phyloP scores from a whole-genome alignment of 2,888 invertebrate species.

The Nomada fucata region DNA sequence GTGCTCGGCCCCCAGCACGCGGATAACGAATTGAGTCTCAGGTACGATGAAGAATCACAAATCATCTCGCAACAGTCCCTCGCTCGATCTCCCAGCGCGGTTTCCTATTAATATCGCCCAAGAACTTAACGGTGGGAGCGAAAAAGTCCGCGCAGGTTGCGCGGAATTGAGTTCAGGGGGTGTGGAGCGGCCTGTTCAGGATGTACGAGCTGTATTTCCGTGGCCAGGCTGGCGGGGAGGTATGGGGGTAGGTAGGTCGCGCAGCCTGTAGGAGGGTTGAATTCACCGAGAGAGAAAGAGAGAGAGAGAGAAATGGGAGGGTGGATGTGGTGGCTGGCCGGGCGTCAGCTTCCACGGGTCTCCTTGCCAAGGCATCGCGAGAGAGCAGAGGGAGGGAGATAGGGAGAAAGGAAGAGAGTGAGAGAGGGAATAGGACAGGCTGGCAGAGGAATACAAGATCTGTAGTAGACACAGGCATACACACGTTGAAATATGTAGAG shows the following conservation, averaged over 20 bases:
- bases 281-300: conserved; percentile 22
- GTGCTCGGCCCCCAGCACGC: no score
- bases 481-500: conserved; percentile 58
- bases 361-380: conserved; percentile 61
- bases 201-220: conserved; percentile 69
- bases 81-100: conserved; percentile 29
- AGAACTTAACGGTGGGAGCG: conserved; percentile 70
- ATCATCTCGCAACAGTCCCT: conserved; percentile 48
- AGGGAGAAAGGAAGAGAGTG: neutral
- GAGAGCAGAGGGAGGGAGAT: conserved; percentile 1
- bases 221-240: conserved; percentile 39
- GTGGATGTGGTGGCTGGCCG: conserved; percentile 67
- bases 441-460: conserved; percentile 20
- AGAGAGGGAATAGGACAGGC: conserved; percentile 5
- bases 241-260: conserved; percentile 51
- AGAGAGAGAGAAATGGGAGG: conserved; percentile 40
- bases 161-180: conserved; percentile 63
- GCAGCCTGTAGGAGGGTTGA: conserved; percentile 47
- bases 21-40: neutral
- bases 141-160: conserved; percentile 69
- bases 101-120: conserved; percentile 66
- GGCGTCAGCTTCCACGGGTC: conserved; percentile 70
- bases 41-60: conserved; percentile 40
- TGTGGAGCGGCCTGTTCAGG: conserved; percentile 60
- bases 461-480: conserved; percentile 39